These are phyloP conservation scores for Macrobrachium rosenbergii DNA, from an alignment of 1,140 invertebrate genomes.

Conservation along the genomic window DNA sequence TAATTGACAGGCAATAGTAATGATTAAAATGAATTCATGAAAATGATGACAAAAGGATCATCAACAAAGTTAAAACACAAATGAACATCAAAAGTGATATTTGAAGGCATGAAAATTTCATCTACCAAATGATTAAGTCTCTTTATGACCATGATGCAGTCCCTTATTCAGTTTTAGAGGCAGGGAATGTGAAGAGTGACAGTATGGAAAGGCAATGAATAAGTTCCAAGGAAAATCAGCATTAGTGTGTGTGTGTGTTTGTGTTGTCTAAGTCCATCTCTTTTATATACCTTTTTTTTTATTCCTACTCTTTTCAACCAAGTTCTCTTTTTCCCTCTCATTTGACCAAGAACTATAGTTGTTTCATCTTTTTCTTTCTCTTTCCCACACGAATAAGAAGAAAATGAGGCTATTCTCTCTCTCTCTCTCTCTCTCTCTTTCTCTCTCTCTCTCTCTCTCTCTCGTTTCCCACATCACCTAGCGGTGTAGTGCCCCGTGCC, in stretches of 20 bases:
- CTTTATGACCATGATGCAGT: neutral
- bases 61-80: no score
- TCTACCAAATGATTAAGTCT: neutral
- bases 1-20: no score
- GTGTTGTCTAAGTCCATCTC: neutral
- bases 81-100: no score
- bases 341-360: neutral
- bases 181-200: no score
- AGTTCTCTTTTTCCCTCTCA: neutral
- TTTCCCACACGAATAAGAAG: neutral
- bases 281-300: neutral
- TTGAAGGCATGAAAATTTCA: no score
- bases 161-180: neutral
- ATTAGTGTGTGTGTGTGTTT: neutral
- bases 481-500: neutral
- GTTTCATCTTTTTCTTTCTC: neutral
- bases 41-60: no score
- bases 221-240: no score
- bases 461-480: neutral
- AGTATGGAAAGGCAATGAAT: no score
- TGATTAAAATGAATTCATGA: no score
- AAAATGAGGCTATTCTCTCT: neutral
- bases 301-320: neutral
- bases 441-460: constrained; percentile 12
- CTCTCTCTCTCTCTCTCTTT: constrained; percentile 27